Conservation (phyloP, 2,888 invertebrate genomes). For the Dryadula phaetusa region DNA sequence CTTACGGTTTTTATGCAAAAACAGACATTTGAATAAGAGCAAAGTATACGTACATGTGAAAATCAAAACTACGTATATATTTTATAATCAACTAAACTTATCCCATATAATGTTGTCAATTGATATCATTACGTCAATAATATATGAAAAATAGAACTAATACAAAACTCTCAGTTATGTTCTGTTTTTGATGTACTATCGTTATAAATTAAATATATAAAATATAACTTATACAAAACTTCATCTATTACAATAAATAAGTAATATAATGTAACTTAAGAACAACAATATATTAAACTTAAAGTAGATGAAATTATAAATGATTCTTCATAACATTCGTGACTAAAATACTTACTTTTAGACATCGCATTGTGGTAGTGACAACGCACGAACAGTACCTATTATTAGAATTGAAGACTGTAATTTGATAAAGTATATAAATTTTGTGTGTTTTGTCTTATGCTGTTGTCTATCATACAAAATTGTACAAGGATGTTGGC, state of each 20-base stretch:
- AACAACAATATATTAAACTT: neutral
- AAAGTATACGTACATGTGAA: too few relatives aligned
- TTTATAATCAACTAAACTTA: too few relatives aligned
- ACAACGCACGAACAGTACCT: slow-evolving; percentile 23
- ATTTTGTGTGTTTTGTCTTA: slow-evolving; percentile 36
- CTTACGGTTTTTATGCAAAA: too few relatives aligned
- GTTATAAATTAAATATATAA: too few relatives aligned
- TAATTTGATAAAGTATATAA: slow-evolving; percentile 37
- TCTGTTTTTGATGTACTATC: too few relatives aligned
- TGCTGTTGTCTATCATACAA: slow-evolving; percentile 23
- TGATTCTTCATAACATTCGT: slow-evolving; percentile 12
- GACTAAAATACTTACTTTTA: slow-evolving; percentile 26
- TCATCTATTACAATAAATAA: neutral
- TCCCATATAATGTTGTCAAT: too few relatives aligned
- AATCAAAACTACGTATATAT: too few relatives aligned
- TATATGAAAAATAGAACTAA: too few relatives aligned
- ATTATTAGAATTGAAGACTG: slow-evolving; percentile 31
- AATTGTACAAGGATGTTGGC: slow-evolving; percentile 38
- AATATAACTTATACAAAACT: too few relatives aligned
- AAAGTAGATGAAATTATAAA: slow-evolving; percentile 6
- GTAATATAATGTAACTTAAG: neutral
- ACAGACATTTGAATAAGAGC: too few relatives aligned
- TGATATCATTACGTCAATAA: too few relatives aligned
- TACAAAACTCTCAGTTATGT: too few relatives aligned
- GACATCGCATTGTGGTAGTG: slow-evolving; percentile 21